Evolutionary conservation across 2,888 invertebrate species (phyloP).

Genomic region (Zaprionus lineosus): DNA sequence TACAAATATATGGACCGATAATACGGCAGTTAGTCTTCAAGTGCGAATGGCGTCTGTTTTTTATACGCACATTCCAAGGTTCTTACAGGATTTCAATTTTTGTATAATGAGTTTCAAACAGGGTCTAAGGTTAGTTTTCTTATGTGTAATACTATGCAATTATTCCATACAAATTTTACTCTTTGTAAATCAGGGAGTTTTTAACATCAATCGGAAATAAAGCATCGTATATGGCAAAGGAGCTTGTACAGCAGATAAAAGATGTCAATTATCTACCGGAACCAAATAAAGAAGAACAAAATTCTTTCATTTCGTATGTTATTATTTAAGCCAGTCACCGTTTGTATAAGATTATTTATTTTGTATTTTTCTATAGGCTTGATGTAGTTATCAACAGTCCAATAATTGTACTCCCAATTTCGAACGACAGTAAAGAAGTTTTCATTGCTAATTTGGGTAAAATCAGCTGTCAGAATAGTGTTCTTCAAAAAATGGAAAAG

Average conservation of each 20-base stretch:
- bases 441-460: slow-evolving; percentile 96
- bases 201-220: slow-evolving; percentile 94
- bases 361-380: slow-evolving; percentile 84
- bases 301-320: slow-evolving; percentile 46
- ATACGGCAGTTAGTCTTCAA: slow-evolving; percentile 76
- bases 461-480: slow-evolving; percentile 86
- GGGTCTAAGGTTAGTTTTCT: slow-evolving; percentile 84
- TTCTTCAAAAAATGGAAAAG: slow-evolving; percentile 31
- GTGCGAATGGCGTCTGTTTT: slow-evolving; percentile 93
- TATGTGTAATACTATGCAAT: no score
- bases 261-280: slow-evolving; percentile 53
- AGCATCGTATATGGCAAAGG: slow-evolving; percentile 96
- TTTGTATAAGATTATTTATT: no score
- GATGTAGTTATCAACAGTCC: slow-evolving; percentile 94
- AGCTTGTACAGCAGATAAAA: slow-evolving; percentile 88
- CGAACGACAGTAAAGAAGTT: slow-evolving; percentile 90
- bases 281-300: slow-evolving; percentile 25
- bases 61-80: slow-evolving; percentile 95
- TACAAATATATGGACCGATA: slow-evolving; percentile 79
- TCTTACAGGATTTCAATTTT: slow-evolving; percentile 92
- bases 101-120: slow-evolving; percentile 96
- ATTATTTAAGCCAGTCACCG: no score
- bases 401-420: slow-evolving; percentile 93
- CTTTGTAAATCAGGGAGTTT: slow-evolving; percentile 86
- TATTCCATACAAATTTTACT: no score